Base-by-base conservation (phyloP, 2,797 vertebrate species). In the Pantherophis vulpinus region DNA sequence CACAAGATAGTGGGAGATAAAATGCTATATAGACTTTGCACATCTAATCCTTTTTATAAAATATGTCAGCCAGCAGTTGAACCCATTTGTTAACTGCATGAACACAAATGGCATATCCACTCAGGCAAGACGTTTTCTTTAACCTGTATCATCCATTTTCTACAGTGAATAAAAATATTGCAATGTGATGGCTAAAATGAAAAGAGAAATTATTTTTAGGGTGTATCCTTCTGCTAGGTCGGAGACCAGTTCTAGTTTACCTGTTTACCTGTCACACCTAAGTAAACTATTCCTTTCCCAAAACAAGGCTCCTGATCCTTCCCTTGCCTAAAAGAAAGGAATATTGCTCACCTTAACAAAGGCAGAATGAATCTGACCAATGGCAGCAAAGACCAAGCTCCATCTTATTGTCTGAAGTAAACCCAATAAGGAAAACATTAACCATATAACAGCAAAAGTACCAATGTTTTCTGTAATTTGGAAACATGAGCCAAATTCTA, bases 21-120 rank as follows among this genome's bases (percentile, higher is more conserved):
- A 47, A 47, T 12, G 10, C 25, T 23, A 83, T 47, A 83, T 83
- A 83, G 70, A 74, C 7, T 74, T 74, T 74, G 92, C 59, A 54
- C 83, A 4, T 87, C 70, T 93, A 92, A 90, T 93, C 91, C 93
- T 94, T 74, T 11, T 32, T 93, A 94, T 93, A 91, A 94, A 95
- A 95, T 95, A 95, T 90, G 96, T 92, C 25, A 12, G 42, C 51
- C 94, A 83, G 54, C 90, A 93, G 94, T 20, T 51, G 0, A 60
- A 94, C 93, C 91, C 56, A 59, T 86, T 60, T 9, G 58, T 14
- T 1, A 9, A 25, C 92, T 18, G 16, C 37, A 92, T 37, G 91
- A 87, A 11, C 90, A 83, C 25, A 47, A 93, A 55, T 74, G 70
- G 55, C 94, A 94, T 86, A 66, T 63, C 5, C 87, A 88, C 93